phyloP scores from a whole-genome alignment of 92 coral and sea anemone genomes.

The Siderastrea radians region DNA sequence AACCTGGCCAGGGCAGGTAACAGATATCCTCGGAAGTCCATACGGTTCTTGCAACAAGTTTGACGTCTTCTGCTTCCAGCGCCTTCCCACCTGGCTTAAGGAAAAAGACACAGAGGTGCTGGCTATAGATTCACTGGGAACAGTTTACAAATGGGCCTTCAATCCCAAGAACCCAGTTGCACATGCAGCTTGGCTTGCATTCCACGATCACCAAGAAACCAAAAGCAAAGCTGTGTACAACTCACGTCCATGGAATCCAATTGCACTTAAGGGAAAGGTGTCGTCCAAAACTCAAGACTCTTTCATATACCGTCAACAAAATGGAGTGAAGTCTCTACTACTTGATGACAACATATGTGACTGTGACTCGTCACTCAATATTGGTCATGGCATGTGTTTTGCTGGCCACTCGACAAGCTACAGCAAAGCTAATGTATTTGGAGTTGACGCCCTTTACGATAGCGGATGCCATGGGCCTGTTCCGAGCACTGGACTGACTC shows the following conservation, averaged over 20 bases:
- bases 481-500: conserved; percentile 56
- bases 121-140: conserved; percentile 74
- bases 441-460: conserved; percentile 79
- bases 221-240: conserved; percentile 47
- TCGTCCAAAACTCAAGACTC: conserved; percentile 75
- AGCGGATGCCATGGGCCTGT: conserved; percentile 70
- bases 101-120: conserved; percentile 74
- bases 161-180: conserved; percentile 72
- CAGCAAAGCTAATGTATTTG: conserved; percentile 61
- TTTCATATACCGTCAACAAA: conserved; percentile 80
- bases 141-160: conserved; percentile 79
- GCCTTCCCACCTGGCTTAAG: conserved; percentile 75
- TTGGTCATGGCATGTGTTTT: conserved; percentile 82
- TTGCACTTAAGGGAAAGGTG: conserved; percentile 62
- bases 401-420: conserved; percentile 56
- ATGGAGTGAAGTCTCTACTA: conserved; percentile 73
- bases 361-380: conserved; percentile 64
- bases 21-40: conserved; percentile 61
- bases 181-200: conserved; percentile 80
- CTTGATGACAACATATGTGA: conserved; percentile 82
- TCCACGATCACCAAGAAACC: conserved; percentile 71
- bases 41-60: conserved; percentile 72
- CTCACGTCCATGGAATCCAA: conserved; percentile 78
- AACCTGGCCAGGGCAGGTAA: conserved; percentile 66
- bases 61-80: conserved; percentile 76